phyloP scores from a whole-genome alignment of 2,113 vertebrate genomes.

The Hypocryptadius cinnamomeus region DNA sequence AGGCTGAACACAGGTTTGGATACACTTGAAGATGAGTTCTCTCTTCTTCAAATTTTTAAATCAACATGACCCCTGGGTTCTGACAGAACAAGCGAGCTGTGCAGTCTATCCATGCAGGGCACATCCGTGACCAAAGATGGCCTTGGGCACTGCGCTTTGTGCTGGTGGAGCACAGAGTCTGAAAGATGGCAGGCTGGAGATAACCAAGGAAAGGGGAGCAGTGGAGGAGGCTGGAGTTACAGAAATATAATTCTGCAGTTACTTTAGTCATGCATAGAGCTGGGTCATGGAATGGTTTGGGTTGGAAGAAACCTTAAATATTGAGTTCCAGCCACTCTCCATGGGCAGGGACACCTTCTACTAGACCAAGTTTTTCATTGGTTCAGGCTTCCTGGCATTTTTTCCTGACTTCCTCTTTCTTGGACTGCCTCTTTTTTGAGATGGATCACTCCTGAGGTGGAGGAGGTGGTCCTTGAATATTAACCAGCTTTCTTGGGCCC shows the following conservation, averaged over 20 bases:
- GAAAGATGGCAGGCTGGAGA: neutral
- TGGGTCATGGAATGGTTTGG: neutral
- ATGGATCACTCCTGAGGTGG: neutral
- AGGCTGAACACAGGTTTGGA: neutral
- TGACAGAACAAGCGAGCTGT: neutral
- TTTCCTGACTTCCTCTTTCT: neutral
- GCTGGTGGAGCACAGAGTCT: neutral
- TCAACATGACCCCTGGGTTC: neutral
- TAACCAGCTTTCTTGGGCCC: neutral
- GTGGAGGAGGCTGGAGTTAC: neutral
- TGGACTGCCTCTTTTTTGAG: neutral
- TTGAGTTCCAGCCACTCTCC: neutral
- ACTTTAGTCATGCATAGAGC: neutral
- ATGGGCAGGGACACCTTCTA: neutral
- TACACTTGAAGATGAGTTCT: neutral
- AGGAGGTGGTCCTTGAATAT: neutral
- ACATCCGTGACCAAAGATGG: neutral
- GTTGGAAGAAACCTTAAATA: neutral
- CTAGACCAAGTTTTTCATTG: neutral
- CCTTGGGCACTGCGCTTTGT: neutral
- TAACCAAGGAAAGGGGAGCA: rapidly evolving
- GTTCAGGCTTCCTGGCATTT: neutral
- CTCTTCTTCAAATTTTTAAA: neutral
- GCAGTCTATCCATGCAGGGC: neutral
- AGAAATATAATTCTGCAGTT: neutral